These are phyloP conservation scores for Campoletis raptor DNA, from an alignment of 2,888 invertebrate species.

Conservation along the genomic window DNA sequence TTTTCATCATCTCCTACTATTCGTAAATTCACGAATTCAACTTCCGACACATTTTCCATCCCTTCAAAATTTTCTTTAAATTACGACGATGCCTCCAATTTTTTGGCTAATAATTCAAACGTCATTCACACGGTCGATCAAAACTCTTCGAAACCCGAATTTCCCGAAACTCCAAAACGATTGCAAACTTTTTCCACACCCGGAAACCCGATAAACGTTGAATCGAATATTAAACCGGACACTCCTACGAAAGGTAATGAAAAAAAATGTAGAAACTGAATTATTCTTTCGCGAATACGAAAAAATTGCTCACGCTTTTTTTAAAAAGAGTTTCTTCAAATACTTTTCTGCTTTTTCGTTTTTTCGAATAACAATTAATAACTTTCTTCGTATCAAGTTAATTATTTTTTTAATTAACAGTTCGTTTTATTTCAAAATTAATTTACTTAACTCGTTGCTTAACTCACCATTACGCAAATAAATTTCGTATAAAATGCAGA, in stretches of 20 bases:
- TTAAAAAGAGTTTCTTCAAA: neutral
- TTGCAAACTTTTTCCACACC: constrained; percentile 46
- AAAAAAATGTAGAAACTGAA: constrained; percentile 2
- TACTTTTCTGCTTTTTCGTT: neutral
- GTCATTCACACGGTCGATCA: neutral
- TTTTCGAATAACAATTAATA: neutral
- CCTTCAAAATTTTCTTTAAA: constrained; percentile 24
- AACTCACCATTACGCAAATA: neutral
- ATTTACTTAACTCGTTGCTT: neutral
- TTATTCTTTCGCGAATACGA: neutral
- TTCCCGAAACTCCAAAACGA: constrained; percentile 27
- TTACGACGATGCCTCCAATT: constrained; percentile 8
- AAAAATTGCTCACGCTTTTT: neutral
- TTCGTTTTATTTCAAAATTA: neutral
- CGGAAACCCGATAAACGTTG: constrained; percentile 7
- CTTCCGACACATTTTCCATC: constrained; percentile 46
- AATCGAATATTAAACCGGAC: constrained; percentile 14
- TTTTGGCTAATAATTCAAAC: constrained; percentile 8
- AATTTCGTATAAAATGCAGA: neutral
- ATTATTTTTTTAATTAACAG: neutral
- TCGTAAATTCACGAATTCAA: constrained; percentile 29
- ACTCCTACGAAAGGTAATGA: constrained; percentile 44
- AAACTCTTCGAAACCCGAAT: neutral
- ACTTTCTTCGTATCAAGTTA: neutral
- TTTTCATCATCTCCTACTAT: constrained; percentile 48